A percentile compares a stretch with the other conserved stretches of the same genome.
Evolutionary conservation across 1,140 invertebrate genomes (phyloP).

Genomic region (Archivesica marissinica): DNA sequence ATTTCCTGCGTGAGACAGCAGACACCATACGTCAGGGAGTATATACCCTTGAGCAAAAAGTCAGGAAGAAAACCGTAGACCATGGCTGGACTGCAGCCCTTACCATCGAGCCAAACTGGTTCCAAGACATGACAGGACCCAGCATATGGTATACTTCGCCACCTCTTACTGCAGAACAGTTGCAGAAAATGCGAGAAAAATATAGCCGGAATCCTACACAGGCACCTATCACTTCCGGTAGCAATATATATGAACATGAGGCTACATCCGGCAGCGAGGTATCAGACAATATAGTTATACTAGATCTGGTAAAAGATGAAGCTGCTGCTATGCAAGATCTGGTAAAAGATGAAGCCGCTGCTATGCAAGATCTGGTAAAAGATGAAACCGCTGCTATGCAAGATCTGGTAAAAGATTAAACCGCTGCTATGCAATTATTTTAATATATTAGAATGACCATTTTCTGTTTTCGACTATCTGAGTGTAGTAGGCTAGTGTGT

Average conservation of each 20-base stretch:
- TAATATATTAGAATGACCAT: no score
- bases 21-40: not conserved
- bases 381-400: no score
- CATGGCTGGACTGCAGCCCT: not conserved
- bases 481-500: no score
- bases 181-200: constrained; percentile 7
- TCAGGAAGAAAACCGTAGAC: not conserved
- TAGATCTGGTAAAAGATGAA: constrained; percentile 3
- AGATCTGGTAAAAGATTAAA: no score
- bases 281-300: constrained; percentile 1
- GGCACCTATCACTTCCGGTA: not conserved
- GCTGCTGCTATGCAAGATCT: no score
- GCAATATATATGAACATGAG: not conserved
- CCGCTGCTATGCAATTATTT: no score
- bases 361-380: no score
- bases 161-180: constrained; percentile 7
- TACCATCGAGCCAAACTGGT: constrained; percentile 34
- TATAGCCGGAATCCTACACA: not conserved
- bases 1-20: not conserved
- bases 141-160: constrained; percentile 30
- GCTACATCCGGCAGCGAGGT: constrained; percentile 10
- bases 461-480: no score
- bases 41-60: constrained; percentile 21
- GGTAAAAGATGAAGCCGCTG: no score
- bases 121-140: constrained; percentile 12